Conservation (phyloP, 1,140 invertebrate species). For the Papilio glaucus region DNA sequence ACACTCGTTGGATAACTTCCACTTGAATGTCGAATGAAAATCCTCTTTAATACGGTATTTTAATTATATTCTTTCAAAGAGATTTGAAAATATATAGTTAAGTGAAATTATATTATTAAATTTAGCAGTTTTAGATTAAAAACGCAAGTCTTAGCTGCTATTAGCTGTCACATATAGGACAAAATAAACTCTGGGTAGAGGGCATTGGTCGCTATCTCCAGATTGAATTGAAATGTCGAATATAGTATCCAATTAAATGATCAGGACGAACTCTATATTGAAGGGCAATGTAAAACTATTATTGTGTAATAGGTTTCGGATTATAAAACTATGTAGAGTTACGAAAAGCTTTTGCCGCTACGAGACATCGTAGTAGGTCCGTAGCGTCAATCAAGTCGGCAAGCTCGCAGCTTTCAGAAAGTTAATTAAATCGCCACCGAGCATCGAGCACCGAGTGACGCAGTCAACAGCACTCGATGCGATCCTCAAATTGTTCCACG, state of each 20-base stretch:
- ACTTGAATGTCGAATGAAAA: slow-evolving; percentile 41
- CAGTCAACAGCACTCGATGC: slow-evolving; percentile 55
- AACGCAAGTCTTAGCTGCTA: too few species aligned
- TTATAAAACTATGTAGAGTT: neutral
- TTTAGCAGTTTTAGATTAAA: too few species aligned
- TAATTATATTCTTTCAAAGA: slow-evolving; percentile 8
- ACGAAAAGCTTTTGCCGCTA: neutral
- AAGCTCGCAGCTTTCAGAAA: slow-evolving; percentile 57
- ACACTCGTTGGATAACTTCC: slow-evolving; percentile 47
- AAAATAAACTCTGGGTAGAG: too few species aligned
- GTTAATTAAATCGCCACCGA: slow-evolving; percentile 66
- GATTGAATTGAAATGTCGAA: too few species aligned
- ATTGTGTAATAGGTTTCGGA: too few species aligned
- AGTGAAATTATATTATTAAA: too few species aligned
- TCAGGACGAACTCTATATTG: too few species aligned
- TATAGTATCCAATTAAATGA: too few species aligned
- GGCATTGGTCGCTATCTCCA: too few species aligned
- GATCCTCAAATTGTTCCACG: slow-evolving; percentile 55
- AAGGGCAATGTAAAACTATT: too few species aligned
- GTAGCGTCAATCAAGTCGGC: slow-evolving; percentile 38
- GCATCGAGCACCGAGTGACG: slow-evolving; percentile 36
- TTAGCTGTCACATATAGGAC: too few species aligned
- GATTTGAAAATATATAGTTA: neutral
- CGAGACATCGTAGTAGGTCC: slow-evolving; percentile 27
- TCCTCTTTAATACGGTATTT: slow-evolving; percentile 25